phyloP scores from a whole-genome alignment of 2,113 vertebrate genomes.

The Eurypyga helias region DNA sequence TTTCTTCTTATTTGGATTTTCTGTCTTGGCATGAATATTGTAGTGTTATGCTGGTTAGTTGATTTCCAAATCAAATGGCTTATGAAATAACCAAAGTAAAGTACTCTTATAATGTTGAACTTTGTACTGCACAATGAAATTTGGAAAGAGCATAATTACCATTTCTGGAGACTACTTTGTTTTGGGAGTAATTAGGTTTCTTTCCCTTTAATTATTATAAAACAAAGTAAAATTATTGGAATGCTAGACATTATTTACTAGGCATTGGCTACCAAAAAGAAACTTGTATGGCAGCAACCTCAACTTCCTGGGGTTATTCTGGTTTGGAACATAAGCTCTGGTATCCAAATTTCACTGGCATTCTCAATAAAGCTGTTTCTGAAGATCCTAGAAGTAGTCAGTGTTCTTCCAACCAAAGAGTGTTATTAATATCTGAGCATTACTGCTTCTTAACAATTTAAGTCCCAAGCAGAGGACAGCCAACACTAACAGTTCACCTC shows the following conservation, averaged over 20 bases:
- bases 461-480: background rate
- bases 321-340: background rate
- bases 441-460: background rate
- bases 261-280: background rate
- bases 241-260: background rate
- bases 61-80: conserved; percentile 60
- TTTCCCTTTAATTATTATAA: background rate
- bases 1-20: conserved; percentile 66
- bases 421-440: background rate
- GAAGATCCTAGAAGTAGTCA: background rate
- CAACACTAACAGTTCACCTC: background rate
- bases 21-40: conserved; percentile 46
- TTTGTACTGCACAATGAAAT: conserved; percentile 38
- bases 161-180: conserved; percentile 35
- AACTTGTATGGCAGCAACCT: background rate
- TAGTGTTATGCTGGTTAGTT: conserved; percentile 41
- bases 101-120: conserved; percentile 19
- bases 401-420: background rate
- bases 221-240: background rate
- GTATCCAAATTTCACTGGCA: background rate
- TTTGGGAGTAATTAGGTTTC: conserved; percentile 38
- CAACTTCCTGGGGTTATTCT: background rate
- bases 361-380: background rate
- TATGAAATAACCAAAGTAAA: conserved; percentile 68
- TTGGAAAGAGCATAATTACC: conserved; percentile 8